These are phyloP conservation scores for Melopsittacus undulatus DNA, from an alignment of 2,797 vertebrate species.

Conservation along the genomic window DNA sequence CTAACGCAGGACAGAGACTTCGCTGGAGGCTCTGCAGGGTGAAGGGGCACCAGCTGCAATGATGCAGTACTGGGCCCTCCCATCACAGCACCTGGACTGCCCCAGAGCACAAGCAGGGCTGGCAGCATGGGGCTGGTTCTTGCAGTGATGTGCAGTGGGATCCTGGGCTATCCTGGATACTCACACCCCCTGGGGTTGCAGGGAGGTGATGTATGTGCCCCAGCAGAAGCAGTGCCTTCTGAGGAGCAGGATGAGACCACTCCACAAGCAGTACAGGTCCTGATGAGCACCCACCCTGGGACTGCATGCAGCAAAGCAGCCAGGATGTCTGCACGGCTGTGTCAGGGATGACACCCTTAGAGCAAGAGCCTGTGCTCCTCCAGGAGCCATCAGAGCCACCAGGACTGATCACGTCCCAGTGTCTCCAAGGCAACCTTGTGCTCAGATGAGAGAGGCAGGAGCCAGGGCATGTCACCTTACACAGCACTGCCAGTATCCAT, in stretches of 20 bases:
- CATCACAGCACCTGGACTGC: fast-evolving
- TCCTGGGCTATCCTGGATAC: neutral
- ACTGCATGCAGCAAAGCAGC: neutral
- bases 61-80: fast-evolving
- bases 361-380: neutral
- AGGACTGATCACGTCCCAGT: neutral
- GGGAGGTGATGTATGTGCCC: fast-evolving
- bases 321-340: neutral
- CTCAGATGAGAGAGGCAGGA: neutral
- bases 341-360: neutral
- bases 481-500: neutral
- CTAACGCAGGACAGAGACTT: neutral
- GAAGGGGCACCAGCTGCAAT: neutral
- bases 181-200: neutral
- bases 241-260: neutral
- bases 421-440: neutral
- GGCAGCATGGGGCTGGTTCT: neutral
- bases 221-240: neutral
- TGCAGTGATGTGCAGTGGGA: fast-evolving
- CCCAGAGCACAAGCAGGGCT: fast-evolving
- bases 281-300: fast-evolving
- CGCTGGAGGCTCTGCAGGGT: neutral
- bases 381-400: neutral
- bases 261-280: too few species aligned
- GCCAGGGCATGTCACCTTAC: neutral